Evolutionary conservation across 2,797 vertebrate species (phyloP).

Genomic region (Oreochromis grahami): DNA sequence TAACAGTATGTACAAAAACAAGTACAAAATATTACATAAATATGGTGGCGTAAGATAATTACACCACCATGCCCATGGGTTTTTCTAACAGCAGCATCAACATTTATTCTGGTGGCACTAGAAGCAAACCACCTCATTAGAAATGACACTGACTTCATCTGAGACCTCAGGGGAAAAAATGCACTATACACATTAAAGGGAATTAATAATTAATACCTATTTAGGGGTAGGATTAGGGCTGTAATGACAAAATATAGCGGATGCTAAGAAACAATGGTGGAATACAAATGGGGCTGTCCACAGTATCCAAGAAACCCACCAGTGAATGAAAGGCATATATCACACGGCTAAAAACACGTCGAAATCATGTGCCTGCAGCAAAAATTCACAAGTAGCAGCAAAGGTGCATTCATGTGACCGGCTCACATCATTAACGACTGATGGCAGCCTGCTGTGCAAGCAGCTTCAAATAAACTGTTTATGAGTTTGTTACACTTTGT

Average conservation of each 20-base stretch:
- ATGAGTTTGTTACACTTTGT: background rate
- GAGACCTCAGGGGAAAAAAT: background rate
- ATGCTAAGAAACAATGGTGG: background rate
- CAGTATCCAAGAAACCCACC: background rate
- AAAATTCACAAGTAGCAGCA: background rate
- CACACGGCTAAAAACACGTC: background rate
- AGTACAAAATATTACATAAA: background rate
- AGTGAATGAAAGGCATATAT: background rate
- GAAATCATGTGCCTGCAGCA: background rate
- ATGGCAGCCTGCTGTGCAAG: background rate
- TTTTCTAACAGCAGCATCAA: background rate
- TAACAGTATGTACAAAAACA: background rate
- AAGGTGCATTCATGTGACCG: background rate
- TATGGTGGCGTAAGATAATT: background rate
- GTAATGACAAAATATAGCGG: background rate
- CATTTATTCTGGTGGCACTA: background rate
- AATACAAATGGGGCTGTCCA: background rate
- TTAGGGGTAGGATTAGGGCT: background rate
- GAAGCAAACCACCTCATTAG: background rate
- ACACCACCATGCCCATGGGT: accelerated
- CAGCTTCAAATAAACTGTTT: background rate
- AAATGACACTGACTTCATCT: background rate
- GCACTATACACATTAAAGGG: background rate
- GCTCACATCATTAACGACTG: background rate
- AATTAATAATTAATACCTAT: background rate